Percentiles rank a stretch among this genome's conserved stretches.
Conservation (phyloP, 2,888 invertebrate genomes). For the Seira sanloemensis region DNA sequence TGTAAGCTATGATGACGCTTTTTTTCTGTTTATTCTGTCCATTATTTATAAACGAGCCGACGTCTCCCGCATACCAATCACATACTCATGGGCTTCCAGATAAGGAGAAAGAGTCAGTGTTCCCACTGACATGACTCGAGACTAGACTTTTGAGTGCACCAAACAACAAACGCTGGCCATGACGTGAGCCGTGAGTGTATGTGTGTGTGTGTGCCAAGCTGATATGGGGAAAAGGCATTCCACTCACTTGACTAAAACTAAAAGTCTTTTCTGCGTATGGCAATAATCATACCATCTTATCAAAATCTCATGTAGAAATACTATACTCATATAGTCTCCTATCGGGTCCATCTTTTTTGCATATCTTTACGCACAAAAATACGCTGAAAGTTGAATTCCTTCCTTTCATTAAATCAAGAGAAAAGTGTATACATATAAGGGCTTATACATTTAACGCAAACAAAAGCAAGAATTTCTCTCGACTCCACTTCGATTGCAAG, state of each 20-base stretch:
- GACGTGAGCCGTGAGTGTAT: neutral
- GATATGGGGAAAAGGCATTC: neutral
- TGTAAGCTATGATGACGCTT: neutral
- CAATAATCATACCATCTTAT: neutral
- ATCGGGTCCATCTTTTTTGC: neutral
- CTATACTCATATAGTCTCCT: too few relatives aligned
- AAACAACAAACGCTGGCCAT: neutral
- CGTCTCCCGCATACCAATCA: conserved; percentile 53
- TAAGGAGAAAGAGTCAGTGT: conserved; percentile 13
- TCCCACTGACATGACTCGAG: neutral
- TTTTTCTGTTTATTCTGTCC: conserved; percentile 50
- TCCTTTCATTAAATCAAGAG: neutral
- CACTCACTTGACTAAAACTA: neutral
- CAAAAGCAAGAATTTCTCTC: neutral
- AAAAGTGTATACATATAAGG: too few relatives aligned
- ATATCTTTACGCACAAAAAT: neutral
- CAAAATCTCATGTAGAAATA: neutral
- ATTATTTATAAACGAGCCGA: conserved; percentile 53
- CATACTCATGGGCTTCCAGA: conserved; percentile 16
- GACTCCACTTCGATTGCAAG: neutral
- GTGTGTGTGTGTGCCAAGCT: neutral
- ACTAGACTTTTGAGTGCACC: neutral
- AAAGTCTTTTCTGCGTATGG: neutral
- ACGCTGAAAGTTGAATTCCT: neutral
- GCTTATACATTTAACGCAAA: neutral